These are phyloP conservation scores for Trogon melanurus DNA, from an alignment of 2,113 vertebrate species.

Conservation along the genomic window DNA sequence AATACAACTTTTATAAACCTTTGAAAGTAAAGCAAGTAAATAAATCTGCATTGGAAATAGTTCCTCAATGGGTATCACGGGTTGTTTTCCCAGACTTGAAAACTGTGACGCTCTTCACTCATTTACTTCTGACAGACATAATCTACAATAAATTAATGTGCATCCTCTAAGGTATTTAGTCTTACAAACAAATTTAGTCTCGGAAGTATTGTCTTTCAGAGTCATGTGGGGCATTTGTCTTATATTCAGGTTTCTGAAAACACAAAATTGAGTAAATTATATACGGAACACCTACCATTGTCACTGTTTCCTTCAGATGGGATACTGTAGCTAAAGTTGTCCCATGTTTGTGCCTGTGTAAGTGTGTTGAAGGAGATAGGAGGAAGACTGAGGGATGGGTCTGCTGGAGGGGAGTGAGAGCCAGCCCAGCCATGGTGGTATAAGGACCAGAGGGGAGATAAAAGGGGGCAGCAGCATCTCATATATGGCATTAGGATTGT, in stretches of 20 bases:
- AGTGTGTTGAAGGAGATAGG: conserved; percentile 89
- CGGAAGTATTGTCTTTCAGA: background rate
- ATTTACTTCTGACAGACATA: background rate
- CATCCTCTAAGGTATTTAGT: background rate
- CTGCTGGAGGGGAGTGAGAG: conserved; percentile 78
- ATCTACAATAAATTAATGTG: background rate
- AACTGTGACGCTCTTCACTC: background rate
- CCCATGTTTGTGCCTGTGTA: conserved; percentile 90
- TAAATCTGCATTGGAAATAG: background rate
- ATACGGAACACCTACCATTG: conserved; percentile 86
- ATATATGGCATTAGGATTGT: conserved; percentile 64
- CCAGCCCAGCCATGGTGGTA: conserved; percentile 64
- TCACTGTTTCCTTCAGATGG: conserved; percentile 85
- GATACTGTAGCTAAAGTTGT: conserved; percentile 85
- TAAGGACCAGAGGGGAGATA: conserved; percentile 59
- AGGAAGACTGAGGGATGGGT: conserved; percentile 88
- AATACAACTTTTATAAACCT: background rate
- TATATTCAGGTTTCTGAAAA: conserved; percentile 18
- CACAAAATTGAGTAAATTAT: conserved; percentile 50
- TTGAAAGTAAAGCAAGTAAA: background rate
- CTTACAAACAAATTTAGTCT: background rate
- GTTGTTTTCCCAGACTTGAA: background rate
- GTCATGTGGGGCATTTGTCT: background rate
- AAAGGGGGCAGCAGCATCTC: conserved; percentile 70
- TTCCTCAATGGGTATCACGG: background rate